A percentile compares a stretch with the other conserved stretches of the same genome.
phyloP scores from a whole-genome alignment of 2,113 vertebrate genomes.

The Heptranchias perlo region DNA sequence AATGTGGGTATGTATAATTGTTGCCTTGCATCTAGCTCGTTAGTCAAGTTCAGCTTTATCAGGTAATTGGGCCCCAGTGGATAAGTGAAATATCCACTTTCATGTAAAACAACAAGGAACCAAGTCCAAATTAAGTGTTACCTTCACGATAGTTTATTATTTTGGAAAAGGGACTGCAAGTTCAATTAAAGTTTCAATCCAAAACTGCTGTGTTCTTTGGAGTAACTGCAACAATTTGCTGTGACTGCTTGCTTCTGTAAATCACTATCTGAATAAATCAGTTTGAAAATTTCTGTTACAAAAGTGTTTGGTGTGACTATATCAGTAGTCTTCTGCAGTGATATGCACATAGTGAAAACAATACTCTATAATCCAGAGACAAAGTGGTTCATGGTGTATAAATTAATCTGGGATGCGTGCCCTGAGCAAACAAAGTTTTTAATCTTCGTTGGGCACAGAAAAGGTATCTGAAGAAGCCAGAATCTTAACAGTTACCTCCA shows the following conservation, averaged over 20 bases:
- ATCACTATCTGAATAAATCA: not conserved
- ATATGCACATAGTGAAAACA: not conserved
- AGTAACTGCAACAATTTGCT: not conserved
- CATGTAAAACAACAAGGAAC: not conserved
- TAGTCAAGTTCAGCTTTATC: not conserved
- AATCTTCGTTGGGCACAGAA: not conserved
- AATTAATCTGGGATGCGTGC: not conserved
- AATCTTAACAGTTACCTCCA: not conserved
- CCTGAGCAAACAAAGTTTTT: not conserved
- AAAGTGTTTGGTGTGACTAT: not conserved
- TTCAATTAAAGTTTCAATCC: not conserved
- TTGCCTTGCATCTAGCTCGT: not conserved
- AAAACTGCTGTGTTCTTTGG: not conserved
- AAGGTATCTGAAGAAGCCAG: not conserved
- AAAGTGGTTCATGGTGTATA: not conserved
- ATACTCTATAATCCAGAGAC: not conserved
- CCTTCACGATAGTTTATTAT: not conserved
- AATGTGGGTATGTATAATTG: not conserved
- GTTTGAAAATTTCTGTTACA: not conserved
- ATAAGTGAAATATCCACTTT: not conserved
- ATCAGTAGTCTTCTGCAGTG: not conserved
- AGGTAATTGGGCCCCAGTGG: not conserved
- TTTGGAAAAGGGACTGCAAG: not conserved
- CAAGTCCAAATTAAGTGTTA: not conserved
- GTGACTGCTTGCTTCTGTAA: not conserved